These are phyloP conservation scores for Drosophila kambysellisi DNA, from an alignment of 2,888 invertebrate genomes.

Conservation along the genomic window DNA sequence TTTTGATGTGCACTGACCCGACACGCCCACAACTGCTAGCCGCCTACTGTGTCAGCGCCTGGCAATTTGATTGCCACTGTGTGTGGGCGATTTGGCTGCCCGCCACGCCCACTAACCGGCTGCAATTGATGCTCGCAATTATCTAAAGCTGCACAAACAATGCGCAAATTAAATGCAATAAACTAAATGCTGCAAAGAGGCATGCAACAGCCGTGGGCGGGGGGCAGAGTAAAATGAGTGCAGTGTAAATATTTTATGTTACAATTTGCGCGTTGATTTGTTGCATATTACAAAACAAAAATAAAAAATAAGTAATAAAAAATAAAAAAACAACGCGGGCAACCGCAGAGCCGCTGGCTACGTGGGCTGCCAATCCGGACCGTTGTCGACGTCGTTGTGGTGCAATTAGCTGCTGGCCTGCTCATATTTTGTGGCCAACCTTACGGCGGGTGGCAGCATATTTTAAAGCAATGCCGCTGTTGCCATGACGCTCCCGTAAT, in stretches of 20 bases:
- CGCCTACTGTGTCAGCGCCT: constrained; percentile 62
- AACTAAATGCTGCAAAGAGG: constrained; percentile 51
- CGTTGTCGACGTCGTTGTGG: constrained; percentile 40
- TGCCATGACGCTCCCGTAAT: constrained; percentile 74
- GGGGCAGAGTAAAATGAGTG: constrained; percentile 11
- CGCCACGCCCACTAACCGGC: constrained; percentile 21
- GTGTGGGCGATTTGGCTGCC: constrained; percentile 57
- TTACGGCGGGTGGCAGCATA: constrained; percentile 38
- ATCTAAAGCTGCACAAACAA: constrained; percentile 77
- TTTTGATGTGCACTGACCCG: constrained; percentile 51
- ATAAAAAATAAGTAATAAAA: neutral
- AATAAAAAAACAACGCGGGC: neutral
- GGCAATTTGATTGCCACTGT: constrained; percentile 74
- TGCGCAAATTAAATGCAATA: constrained; percentile 78
- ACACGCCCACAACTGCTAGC: constrained; percentile 46
- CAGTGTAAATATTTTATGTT: constrained; percentile 76
- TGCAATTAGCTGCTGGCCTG: constrained; percentile 65
- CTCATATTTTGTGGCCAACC: constrained; percentile 58
- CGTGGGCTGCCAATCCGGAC: constrained; percentile 61
- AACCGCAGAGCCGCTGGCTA: constrained; percentile 64
- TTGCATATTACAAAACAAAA: constrained; percentile 69
- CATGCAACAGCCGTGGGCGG: constrained; percentile 6
- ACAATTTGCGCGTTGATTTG: constrained; percentile 78
- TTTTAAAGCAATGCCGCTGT: constrained; percentile 53
- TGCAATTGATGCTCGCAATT: constrained; percentile 78